Evolutionary conservation across 2,888 invertebrate genomes (phyloP), one percentile per base, ranked within the genome.

Genomic region (Trachelus iudaicus): DNA sequence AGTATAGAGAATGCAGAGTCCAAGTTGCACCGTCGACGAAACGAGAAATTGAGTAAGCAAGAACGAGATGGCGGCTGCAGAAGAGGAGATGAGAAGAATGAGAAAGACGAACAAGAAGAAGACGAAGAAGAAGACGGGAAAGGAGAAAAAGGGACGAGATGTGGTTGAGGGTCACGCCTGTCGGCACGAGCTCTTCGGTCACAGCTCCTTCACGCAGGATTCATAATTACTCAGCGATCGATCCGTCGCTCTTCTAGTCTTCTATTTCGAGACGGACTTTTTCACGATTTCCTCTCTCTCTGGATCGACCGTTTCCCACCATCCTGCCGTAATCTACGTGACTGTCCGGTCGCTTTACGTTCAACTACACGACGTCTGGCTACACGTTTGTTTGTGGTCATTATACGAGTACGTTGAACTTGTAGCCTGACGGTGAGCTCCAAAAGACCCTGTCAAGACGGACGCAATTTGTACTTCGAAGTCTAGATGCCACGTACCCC

Each of bases 171-270:
- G 89, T 89, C 87, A 90, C 89, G 90, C 88, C 85, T 89, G 88
- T 89, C 88, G 89, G 90, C 89, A 90, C 90, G 90, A 90, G 90
- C 89, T 90, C 82, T 83, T 85, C 85, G 81, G 86, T 85, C 87
- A 85, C 86, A 86, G 85, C 86, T 87, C 82, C 87, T 88, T 89
- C 89, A 87, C 89, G 88, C 87, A 88, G 86, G 84, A 88, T 87
- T 87, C 84, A 83, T 87, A 86, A 90, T 90, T 89, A 89, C 85
- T 84, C 82, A 81, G 79, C 86, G 81, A 86, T 86, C 83, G 78
- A 77, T 35, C 35, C 73, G 73, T 75, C 75, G 73, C 75, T 76
- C 76, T 37, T 37, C 68, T 35, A 35, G 74, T 74, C 74, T 74
- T 74, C 71, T 33, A 71, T 74, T 74, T 74, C 35, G 74, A 34